phyloP scores from a whole-genome alignment of 2,113 vertebrate species.

The Aphelocoma coerulescens region DNA sequence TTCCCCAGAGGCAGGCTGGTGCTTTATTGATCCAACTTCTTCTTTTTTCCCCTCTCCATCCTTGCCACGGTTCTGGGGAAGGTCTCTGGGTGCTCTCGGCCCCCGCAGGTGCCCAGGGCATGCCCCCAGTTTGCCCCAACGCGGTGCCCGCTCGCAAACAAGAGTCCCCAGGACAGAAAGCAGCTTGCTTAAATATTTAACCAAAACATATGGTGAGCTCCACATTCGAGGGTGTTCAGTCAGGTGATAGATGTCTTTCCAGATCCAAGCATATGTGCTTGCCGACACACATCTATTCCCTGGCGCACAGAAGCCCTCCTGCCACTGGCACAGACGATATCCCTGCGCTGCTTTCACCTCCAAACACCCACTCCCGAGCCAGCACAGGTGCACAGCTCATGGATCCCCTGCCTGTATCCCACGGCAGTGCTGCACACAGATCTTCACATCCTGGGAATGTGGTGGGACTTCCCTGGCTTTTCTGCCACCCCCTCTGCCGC shows the following conservation, averaged over 20 bases:
- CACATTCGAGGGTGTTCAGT: neutral
- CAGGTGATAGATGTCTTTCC: constrained; percentile 35
- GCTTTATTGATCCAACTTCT: neutral
- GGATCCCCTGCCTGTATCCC: neutral
- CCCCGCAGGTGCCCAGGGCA: rapidly evolving
- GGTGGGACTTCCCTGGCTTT: neutral
- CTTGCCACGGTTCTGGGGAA: neutral
- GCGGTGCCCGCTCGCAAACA: rapidly evolving
- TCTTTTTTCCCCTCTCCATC: neutral
- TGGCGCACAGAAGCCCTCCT: neutral
- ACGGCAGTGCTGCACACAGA: neutral
- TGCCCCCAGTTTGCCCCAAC: rapidly evolving
- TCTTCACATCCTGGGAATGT: neutral
- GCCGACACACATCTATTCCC: constrained; percentile 14
- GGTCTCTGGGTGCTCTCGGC: neutral
- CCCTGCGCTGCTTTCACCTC: neutral
- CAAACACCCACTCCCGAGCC: neutral
- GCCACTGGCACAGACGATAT: neutral
- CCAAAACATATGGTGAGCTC: neutral
- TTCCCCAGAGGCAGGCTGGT: constrained; percentile 30
- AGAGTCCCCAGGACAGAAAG: neutral
- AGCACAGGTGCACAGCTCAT: neutral
- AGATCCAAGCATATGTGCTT: constrained; percentile 37
- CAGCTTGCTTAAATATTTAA: constrained; percentile 58
- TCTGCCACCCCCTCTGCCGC: neutral